phyloP scores from a whole-genome alignment of 2,888 invertebrate genomes.

The Temnothorax rugatulus region DNA sequence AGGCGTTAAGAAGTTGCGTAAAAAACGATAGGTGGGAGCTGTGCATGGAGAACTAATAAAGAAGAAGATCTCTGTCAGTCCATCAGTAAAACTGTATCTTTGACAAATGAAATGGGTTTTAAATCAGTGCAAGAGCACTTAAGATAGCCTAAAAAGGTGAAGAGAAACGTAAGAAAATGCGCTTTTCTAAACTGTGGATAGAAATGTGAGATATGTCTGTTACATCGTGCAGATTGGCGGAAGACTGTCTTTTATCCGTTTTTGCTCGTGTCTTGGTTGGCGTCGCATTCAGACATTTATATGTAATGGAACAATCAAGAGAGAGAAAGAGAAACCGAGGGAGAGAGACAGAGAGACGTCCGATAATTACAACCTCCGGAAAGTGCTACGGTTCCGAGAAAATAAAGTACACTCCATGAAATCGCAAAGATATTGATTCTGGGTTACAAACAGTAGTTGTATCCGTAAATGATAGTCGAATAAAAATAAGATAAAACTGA shows the following conservation, averaged over 20 bases:
- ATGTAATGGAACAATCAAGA: background rate
- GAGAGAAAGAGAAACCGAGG: background rate
- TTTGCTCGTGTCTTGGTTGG: background rate
- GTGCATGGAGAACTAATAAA: background rate
- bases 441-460: background rate
- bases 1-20: background rate
- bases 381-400: slow-evolving; percentile 42
- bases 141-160: background rate
- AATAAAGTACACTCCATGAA: background rate
- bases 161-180: background rate
- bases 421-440: background rate
- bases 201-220: background rate
- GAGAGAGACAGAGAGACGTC: background rate
- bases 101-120: background rate
- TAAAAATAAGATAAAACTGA: slow-evolving; percentile 7
- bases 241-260: background rate
- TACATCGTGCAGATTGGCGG: too few relatives aligned
- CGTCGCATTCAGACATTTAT: background rate
- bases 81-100: background rate
- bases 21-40: background rate
- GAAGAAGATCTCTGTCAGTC: background rate
- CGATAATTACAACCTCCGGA: slow-evolving; percentile 77
- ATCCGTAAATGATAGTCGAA: background rate
- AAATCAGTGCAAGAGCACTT: background rate
- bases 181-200: background rate